Conservation (phyloP, 2,113 vertebrate species). For the Apteryx mantelli region DNA sequence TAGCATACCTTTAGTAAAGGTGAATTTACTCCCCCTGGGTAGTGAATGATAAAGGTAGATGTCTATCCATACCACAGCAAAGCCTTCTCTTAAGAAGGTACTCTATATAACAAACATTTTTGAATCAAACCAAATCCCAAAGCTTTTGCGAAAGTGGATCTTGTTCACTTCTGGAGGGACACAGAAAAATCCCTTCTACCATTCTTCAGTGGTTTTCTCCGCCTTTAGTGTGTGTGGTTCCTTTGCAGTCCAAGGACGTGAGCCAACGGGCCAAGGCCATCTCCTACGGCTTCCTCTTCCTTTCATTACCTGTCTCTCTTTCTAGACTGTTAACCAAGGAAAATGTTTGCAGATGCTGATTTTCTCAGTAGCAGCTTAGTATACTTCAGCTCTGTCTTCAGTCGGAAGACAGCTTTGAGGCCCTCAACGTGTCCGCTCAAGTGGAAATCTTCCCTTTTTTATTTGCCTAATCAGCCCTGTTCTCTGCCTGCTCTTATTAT, state of each 20-base stretch:
- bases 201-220: not conserved
- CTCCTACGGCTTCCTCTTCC: not conserved
- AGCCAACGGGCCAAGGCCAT: not conserved
- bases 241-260: not conserved
- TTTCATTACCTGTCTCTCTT: not conserved
- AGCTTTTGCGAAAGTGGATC: not conserved
- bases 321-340: no score
- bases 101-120: not conserved
- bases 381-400: not conserved
- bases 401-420: not conserved
- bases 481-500: constrained; percentile 8
- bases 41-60: not conserved
- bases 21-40: not conserved
- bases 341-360: not conserved
- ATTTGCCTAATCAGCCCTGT: not conserved
- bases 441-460: not conserved
- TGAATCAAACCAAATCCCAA: not conserved
- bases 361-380: not conserved
- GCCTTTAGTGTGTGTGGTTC: not conserved
- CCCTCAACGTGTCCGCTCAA: not conserved
- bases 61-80: not conserved
- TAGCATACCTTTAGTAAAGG: not conserved
- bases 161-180: not conserved
- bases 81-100: not conserved
- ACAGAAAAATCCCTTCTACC: not conserved